Conservation (phyloP, 1,140 invertebrate genomes). For the Lucilia cuprina region DNA sequence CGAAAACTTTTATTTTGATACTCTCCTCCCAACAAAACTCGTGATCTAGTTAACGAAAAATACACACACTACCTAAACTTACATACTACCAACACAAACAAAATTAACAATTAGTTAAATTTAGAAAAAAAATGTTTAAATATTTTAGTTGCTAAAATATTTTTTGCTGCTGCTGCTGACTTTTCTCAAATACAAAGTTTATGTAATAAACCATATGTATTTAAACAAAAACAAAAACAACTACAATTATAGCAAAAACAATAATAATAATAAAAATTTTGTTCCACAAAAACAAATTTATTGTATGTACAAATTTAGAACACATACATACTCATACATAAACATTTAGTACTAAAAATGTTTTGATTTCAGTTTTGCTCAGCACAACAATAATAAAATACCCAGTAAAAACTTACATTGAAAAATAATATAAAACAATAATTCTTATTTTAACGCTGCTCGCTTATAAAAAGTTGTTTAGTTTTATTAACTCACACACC, state of each 20-base stretch:
- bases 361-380: not conserved
- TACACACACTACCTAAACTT: too few relatives aligned
- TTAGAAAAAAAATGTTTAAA: not conserved
- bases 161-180: too few relatives aligned
- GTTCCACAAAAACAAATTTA: too few relatives aligned
- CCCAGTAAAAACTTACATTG: not conserved
- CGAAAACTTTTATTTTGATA: not conserved
- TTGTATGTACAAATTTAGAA: not conserved
- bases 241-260: not conserved
- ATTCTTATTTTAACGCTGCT: too few relatives aligned
- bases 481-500: too few relatives aligned
- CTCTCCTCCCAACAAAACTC: not conserved
- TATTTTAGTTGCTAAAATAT: not conserved
- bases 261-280: not conserved
- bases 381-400: not conserved
- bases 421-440: too few relatives aligned
- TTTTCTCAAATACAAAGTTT: not conserved
- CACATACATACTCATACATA: not conserved
- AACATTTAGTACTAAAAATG: not conserved
- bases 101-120: not conserved
- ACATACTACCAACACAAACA: not conserved
- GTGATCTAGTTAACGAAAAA: not conserved
- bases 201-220: not conserved
- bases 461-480: too few relatives aligned
- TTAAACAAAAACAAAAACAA: not conserved